These are phyloP conservation scores for Acleris emargana DNA, from an alignment of 2,888 invertebrate species.

Conservation along the genomic window DNA sequence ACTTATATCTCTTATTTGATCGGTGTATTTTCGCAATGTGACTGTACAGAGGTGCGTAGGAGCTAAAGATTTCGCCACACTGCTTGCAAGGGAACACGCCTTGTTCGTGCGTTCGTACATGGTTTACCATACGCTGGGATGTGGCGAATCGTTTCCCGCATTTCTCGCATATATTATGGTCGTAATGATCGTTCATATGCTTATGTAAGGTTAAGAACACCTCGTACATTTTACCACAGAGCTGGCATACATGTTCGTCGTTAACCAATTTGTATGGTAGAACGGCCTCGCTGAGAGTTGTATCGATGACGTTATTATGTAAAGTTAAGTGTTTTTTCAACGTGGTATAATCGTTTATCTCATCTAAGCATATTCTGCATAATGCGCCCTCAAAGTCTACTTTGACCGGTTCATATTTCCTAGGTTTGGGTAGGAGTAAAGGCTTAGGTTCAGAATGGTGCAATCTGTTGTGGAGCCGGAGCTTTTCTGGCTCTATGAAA, in stretches of 20 bases:
- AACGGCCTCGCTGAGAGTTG: conserved; percentile 67
- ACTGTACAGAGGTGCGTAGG: conserved; percentile 65
- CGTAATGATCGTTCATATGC: conserved; percentile 78
- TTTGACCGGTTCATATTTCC: conserved; percentile 74
- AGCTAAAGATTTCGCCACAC: conserved; percentile 64
- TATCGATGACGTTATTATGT: conserved; percentile 65
- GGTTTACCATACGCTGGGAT: conserved; percentile 71
- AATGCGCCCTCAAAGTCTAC: conserved; percentile 66
- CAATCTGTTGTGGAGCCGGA: conserved; percentile 64
- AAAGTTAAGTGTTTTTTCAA: conserved; percentile 64
- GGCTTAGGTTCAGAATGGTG: conserved; percentile 59
- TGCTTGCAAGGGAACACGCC: conserved; percentile 70
- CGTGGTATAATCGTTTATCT: conserved; percentile 59
- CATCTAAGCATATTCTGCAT: conserved; percentile 64
- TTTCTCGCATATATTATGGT: conserved; percentile 75
- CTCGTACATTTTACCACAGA: conserved; percentile 74
- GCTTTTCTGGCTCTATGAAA: conserved; percentile 71
- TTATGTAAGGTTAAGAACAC: conserved; percentile 74
- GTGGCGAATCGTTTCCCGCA: conserved; percentile 76
- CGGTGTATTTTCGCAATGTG: conserved; percentile 70
- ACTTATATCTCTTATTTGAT: conserved; percentile 73
- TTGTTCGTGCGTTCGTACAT: conserved; percentile 67
- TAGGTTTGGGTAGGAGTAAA: conserved; percentile 64
- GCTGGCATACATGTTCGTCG: conserved; percentile 69
- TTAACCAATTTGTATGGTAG: conserved; percentile 73